A percentile compares a stretch with the other conserved stretches of the same genome.
Evolutionary conservation across 2,797 vertebrate genomes (phyloP).

Genomic region (Alectoris magna): DNA sequence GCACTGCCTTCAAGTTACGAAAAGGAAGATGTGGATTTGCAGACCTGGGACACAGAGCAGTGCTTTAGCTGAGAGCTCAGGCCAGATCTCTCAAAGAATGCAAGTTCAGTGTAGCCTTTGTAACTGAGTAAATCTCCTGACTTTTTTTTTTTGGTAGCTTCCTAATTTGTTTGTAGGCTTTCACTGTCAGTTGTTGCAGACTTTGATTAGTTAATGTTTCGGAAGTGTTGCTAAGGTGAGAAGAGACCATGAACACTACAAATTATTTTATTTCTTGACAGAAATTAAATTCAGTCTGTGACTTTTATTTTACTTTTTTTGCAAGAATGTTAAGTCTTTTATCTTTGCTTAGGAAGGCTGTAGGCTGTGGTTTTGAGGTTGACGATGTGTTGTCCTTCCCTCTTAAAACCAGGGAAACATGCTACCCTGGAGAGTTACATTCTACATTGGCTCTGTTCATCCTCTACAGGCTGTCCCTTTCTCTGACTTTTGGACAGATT

Average conservation of each 20-base stretch:
- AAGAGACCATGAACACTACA: background rate
- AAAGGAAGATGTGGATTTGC: background rate
- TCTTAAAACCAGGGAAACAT: slow-evolving; percentile 38
- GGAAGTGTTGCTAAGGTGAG: background rate
- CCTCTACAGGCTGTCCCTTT: slow-evolving; percentile 55
- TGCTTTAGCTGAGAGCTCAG: background rate
- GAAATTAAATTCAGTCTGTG: background rate
- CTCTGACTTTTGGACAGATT: slow-evolving; percentile 26
- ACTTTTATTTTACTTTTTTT: background rate
- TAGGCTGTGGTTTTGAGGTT: background rate
- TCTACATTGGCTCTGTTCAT: slow-evolving; percentile 55
- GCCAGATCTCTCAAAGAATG: background rate
- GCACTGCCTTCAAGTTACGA: background rate
- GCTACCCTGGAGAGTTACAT: slow-evolving; percentile 59
- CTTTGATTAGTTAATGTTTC: background rate
- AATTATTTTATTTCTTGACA: background rate
- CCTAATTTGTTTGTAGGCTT: background rate
- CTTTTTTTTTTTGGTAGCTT: background rate
- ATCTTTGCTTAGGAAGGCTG: slow-evolving; percentile 7
- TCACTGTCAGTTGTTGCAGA: background rate
- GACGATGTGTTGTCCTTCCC: slow-evolving; percentile 14
- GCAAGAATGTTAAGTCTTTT: background rate
- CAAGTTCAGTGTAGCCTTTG: background rate
- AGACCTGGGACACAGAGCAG: background rate
- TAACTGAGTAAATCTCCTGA: background rate